Conservation (phyloP, 1,140 invertebrate genomes). For the Odontomachus brunneus region DNA sequence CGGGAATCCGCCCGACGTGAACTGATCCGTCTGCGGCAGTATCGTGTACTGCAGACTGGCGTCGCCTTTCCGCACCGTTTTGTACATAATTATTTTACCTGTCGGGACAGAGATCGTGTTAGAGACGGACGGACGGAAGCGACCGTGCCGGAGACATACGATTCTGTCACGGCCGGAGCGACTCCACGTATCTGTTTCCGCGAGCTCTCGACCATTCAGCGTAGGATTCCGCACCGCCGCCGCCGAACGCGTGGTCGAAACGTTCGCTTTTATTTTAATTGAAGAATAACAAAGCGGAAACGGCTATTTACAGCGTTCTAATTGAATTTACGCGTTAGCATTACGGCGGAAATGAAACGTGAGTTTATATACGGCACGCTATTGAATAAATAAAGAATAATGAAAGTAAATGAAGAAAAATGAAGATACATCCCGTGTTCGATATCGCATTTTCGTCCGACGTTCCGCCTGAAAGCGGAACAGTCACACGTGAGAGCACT, state of each 20-base stretch:
- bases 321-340: neutral
- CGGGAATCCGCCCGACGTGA: conserved; percentile 85
- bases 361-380: neutral
- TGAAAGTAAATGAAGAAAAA: too few relatives aligned
- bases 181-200: conserved; percentile 14
- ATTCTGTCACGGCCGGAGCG: conserved; percentile 5
- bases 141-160: conserved; percentile 35
- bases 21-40: conserved; percentile 89
- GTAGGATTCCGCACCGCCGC: neutral
- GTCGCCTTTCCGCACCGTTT: conserved; percentile 90
- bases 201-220: conserved; percentile 13
- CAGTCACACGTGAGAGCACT: too few relatives aligned
- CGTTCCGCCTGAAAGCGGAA: neutral
- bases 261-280: conserved; percentile 21
- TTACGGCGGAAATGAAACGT: conserved; percentile 1
- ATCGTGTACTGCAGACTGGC: conserved; percentile 91
- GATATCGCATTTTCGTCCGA: neutral
- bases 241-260: neutral
- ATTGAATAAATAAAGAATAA: conserved; percentile 17
- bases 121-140: conserved; percentile 21
- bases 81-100: conserved; percentile 86
- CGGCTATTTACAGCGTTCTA: conserved; percentile 19
- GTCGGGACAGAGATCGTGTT: conserved; percentile 34
- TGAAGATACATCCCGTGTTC: neutral
- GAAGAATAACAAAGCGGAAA: neutral